These are phyloP conservation scores for Formicarius rufipectus DNA, from an alignment of 2,113 vertebrate species.

Conservation along the genomic window DNA sequence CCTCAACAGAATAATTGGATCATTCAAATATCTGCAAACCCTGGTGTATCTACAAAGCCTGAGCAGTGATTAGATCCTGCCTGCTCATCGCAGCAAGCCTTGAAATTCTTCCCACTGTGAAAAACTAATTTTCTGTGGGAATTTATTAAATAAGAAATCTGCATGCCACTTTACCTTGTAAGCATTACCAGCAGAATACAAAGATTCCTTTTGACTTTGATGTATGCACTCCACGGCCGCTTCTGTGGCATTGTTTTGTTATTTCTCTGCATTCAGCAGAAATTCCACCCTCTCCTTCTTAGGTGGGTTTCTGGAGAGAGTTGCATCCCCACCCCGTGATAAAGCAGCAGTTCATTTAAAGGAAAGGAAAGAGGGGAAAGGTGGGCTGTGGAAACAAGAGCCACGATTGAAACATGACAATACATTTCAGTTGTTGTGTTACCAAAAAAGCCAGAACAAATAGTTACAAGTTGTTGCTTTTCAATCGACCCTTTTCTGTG, in stretches of 20 bases:
- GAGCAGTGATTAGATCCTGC: constrained; percentile 84
- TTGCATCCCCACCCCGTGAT: not conserved
- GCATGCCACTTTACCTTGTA: constrained; percentile 82
- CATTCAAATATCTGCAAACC: constrained; percentile 79
- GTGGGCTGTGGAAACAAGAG: not conserved
- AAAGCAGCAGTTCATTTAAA: not conserved
- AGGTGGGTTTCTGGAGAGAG: not conserved
- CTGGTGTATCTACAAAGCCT: constrained; percentile 83
- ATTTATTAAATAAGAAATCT: constrained; percentile 88
- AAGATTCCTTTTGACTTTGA: constrained; percentile 78
- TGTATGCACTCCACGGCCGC: constrained; percentile 61
- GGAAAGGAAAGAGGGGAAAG: not conserved
- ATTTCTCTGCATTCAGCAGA: constrained; percentile 41
- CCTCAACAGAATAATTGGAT: constrained; percentile 84
- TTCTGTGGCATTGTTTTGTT: constrained; percentile 57
- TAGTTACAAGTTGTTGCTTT: not conserved
- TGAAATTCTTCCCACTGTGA: constrained; percentile 86
- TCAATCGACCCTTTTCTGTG: not conserved
- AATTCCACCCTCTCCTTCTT: constrained; percentile 12
- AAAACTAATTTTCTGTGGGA: constrained; percentile 88
- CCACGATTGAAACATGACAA: not conserved
- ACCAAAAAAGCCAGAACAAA: not conserved
- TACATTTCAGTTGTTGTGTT: not conserved
- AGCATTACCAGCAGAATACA: constrained; percentile 72
- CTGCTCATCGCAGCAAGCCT: constrained; percentile 79